Evolutionary conservation across 2,113 vertebrate genomes (phyloP).

Genomic region (Cyprinodon brontotheroides): DNA sequence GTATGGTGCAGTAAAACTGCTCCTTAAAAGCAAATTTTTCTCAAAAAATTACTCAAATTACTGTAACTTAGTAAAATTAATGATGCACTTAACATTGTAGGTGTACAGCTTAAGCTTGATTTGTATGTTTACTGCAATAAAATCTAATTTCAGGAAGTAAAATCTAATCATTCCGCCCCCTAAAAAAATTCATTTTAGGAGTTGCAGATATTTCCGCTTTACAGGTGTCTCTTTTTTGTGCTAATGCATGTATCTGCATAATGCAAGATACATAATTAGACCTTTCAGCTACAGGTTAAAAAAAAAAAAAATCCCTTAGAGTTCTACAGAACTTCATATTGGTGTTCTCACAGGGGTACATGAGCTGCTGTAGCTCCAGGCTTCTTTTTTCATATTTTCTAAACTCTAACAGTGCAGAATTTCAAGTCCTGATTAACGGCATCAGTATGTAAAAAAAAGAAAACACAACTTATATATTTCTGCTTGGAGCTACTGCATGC

Average conservation of each 20-base stretch:
- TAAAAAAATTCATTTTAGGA: too few relatives aligned
- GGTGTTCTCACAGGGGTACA: conserved; percentile 1
- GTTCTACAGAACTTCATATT: not conserved
- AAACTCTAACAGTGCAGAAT: conserved; percentile 14
- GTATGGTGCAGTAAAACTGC: too few relatives aligned
- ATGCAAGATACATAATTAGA: not conserved
- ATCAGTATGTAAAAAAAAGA: conserved; percentile 14
- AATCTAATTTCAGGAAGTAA: not conserved
- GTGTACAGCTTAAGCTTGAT: too few relatives aligned
- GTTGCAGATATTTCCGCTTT: not conserved
- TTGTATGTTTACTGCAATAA: too few relatives aligned
- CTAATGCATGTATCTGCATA: not conserved
- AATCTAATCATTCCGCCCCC: too few relatives aligned
- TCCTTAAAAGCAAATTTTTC: too few relatives aligned
- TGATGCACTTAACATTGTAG: too few relatives aligned
- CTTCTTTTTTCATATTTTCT: conserved; percentile 21
- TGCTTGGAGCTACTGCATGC: conserved; percentile 26
- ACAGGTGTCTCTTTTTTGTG: not conserved
- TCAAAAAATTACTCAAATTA: too few relatives aligned
- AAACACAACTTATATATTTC: conserved; percentile 12
- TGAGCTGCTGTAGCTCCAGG: conserved; percentile 16
- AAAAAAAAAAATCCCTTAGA: conserved; percentile 4
- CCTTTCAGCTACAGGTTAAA: not conserved
- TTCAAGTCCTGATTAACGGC: conserved; percentile 37
- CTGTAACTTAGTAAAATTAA: too few relatives aligned